These are phyloP conservation scores for Hermetia illucens DNA, from an alignment of 1,140 invertebrate species.

Conservation along the genomic window DNA sequence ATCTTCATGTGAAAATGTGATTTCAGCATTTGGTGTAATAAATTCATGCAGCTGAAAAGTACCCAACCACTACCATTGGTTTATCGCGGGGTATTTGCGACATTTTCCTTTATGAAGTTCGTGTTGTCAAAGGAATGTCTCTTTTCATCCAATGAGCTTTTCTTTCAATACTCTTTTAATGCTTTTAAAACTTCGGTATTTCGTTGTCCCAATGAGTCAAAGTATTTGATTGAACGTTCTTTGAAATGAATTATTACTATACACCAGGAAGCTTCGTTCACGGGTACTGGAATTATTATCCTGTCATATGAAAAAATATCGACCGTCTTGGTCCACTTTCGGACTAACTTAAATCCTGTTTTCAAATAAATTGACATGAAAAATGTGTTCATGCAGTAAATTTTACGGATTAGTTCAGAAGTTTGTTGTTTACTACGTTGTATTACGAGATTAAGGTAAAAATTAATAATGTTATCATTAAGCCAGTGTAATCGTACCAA, in stretches of 20 bases:
- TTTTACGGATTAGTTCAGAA: constrained; percentile 38
- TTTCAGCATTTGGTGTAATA: constrained; percentile 53
- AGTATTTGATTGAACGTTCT: constrained; percentile 61
- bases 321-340: constrained; percentile 70
- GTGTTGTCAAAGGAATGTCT: constrained; percentile 47
- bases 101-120: constrained; percentile 52
- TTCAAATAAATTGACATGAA: constrained; percentile 75
- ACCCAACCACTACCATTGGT: constrained; percentile 95
- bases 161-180: constrained; percentile 56
- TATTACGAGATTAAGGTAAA: too few relatives aligned
- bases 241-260: constrained; percentile 72
- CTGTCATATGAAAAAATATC: constrained; percentile 6
- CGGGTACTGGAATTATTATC: too few relatives aligned
- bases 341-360: constrained; percentile 46
- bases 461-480: constrained; percentile 84
- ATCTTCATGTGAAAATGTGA: constrained; percentile 63
- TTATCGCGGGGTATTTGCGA: constrained; percentile 74
- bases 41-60: constrained; percentile 88
- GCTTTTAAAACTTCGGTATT: constrained; percentile 55
- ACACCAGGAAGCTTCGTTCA: constrained; percentile 88
- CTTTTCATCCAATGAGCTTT: constrained; percentile 77
- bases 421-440: constrained; percentile 69
- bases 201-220: constrained; percentile 74
- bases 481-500: constrained; percentile 73
- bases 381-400: constrained; percentile 74